These are phyloP conservation scores for Actinemys pallida DNA, from an alignment of 2,113 vertebrate species.

Conservation along the genomic window DNA sequence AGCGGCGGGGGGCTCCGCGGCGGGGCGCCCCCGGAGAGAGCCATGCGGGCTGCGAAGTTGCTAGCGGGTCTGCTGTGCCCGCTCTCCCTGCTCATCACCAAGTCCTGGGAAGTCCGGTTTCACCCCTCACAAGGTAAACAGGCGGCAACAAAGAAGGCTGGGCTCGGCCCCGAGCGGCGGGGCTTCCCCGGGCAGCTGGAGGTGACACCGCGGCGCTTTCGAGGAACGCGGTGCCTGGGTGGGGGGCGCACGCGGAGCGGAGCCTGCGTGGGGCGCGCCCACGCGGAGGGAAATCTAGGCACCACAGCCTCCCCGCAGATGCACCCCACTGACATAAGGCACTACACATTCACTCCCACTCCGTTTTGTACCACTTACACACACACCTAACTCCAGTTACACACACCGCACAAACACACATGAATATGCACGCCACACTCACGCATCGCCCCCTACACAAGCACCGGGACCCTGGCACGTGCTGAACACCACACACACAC, in stretches of 20 bases:
- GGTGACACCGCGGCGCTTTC: background rate
- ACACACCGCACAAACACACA: no score
- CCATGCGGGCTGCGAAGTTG: conserved; percentile 87
- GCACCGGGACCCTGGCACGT: no score
- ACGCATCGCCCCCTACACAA: no score
- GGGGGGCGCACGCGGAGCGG: no score
- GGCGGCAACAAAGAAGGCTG: background rate
- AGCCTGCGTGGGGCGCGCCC: no score
- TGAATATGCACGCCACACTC: no score
- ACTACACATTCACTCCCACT: background rate
- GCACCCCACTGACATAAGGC: background rate
- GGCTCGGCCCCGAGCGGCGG: background rate
- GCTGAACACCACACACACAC: no score
- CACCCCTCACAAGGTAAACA: conserved; percentile 91
- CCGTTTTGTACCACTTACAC: no score
- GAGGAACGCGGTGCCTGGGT: background rate
- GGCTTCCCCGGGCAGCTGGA: background rate
- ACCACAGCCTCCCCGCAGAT: background rate
- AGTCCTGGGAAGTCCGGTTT: conserved; percentile 81
- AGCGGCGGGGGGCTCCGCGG: conserved; percentile 27
- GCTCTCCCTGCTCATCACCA: conserved; percentile 82
- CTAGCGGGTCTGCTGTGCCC: conserved; percentile 87
- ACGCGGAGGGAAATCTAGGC: no score
- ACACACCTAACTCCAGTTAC: background rate
- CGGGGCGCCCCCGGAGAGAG: conserved; percentile 61